Percentiles rank a stretch among this genome's conserved stretches.
Evolutionary conservation across 2,888 invertebrate species (phyloP).

Genomic region (Caenorhabditis sp.): DNA sequence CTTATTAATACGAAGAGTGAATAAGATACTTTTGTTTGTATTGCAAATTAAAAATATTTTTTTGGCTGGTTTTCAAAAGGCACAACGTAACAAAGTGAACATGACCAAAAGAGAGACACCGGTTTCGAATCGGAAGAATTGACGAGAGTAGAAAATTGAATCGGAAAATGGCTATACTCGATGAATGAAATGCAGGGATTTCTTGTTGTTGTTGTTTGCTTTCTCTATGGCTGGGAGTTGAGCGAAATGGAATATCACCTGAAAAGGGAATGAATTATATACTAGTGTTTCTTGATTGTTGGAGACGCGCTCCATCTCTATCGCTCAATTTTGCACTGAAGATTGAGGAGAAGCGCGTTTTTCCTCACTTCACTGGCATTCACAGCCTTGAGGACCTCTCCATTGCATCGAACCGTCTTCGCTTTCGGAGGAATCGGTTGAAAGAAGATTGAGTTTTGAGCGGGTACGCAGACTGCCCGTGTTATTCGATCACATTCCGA

Average conservation of each 20-base stretch:
- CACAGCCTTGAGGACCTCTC: conserved; percentile 52
- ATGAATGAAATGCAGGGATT: conserved; percentile 55
- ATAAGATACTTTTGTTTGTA: background rate
- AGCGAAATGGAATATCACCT: conserved; percentile 64
- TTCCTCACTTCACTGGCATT: conserved; percentile 56
- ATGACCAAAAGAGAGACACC: conserved; percentile 15
- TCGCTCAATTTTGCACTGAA: too few species aligned
- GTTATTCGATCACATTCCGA: conserved; percentile 66
- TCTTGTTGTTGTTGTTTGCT: conserved; percentile 36
- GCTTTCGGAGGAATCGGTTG: conserved; percentile 70
- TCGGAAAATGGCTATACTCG: conserved; percentile 38
- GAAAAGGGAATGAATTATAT: too few species aligned
- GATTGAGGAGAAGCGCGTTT: too few species aligned
- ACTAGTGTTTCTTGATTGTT: too few species aligned
- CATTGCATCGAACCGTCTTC: conserved; percentile 45
- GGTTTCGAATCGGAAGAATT: conserved; percentile 13
- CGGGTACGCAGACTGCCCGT: conserved; percentile 67
- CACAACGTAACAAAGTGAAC: conserved; percentile 51
- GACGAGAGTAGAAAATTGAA: background rate
- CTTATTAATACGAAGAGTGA: conserved; percentile 21
- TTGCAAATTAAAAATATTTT: background rate
- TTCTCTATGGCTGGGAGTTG: conserved; percentile 56
- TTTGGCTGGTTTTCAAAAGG: conserved; percentile 47
- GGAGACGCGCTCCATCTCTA: too few species aligned
- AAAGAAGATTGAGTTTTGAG: conserved; percentile 67